Evolutionary conservation across 2,888 invertebrate species (phyloP).

Genomic region (Apocheima hispidaria): DNA sequence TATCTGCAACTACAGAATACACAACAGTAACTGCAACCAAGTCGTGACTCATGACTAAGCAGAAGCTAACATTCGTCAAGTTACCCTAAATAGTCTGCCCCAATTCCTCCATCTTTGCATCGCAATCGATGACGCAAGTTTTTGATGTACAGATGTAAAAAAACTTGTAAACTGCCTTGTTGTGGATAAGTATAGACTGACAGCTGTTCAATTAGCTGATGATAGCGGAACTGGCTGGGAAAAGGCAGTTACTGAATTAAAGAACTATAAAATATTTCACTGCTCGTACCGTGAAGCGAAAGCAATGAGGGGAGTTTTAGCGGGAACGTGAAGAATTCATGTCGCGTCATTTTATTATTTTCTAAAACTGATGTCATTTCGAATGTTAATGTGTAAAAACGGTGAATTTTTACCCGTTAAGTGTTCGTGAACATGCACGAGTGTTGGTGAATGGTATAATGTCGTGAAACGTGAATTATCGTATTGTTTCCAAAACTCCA

Average conservation of each 20-base stretch:
- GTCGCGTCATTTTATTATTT: no score
- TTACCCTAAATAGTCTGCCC: conserved; percentile 45
- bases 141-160: conserved; percentile 14
- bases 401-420: no score
- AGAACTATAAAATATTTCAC: not conserved
- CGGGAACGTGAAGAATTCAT: no score
- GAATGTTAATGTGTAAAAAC: no score
- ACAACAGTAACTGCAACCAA: conserved; percentile 13
- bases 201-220: conserved; percentile 18
- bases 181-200: conserved; percentile 1
- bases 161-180: conserved; percentile 21
- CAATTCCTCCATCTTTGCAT: conserved; percentile 34
- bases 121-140: conserved; percentile 35
- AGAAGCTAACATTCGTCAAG: conserved; percentile 40
- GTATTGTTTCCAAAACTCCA: no score
- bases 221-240: not conserved
- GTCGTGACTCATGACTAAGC: conserved; percentile 44
- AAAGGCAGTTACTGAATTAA: not conserved
- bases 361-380: no score
- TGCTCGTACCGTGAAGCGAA: no score
- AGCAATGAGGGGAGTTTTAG: no score
- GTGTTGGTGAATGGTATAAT: no score
- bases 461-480: no score
- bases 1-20: no score
- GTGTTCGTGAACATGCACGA: no score